Percentiles rank a stretch among this genome's conserved stretches.
Evolutionary conservation across 2,113 vertebrate species (phyloP).

Genomic region (Anarrhichthys ocellatus): DNA sequence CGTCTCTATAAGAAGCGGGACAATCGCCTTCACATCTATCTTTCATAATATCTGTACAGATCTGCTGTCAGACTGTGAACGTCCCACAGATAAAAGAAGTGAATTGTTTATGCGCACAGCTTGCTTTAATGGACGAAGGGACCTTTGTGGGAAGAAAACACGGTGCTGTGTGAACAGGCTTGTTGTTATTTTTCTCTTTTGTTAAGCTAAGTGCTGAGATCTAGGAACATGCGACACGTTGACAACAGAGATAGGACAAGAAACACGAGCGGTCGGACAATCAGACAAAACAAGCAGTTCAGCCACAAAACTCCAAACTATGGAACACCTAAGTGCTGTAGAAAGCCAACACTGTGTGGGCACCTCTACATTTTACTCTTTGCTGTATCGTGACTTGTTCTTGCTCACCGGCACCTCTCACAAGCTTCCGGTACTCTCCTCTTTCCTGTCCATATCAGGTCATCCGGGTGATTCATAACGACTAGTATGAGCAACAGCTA

Average conservation of each 20-base stretch:
- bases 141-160: background rate
- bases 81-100: background rate
- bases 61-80: background rate
- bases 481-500: too few relatives aligned
- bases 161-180: background rate
- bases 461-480: background rate
- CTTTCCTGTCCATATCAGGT: background rate
- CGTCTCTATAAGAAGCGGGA: conserved; percentile 12
- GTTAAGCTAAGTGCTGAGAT: background rate
- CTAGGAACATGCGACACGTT: background rate
- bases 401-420: background rate
- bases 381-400: background rate
- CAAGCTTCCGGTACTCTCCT: background rate
- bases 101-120: too few relatives aligned
- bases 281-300: background rate
- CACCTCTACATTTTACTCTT: too few relatives aligned
- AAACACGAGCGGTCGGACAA: background rate
- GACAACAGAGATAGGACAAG: background rate
- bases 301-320: background rate
- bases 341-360: background rate
- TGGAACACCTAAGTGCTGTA: background rate
- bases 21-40: background rate
- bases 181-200: background rate
- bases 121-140: background rate
- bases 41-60: background rate